Base-by-base conservation (phyloP, 2,888 invertebrate species). In the Rhaphigaster nebulosa region DNA sequence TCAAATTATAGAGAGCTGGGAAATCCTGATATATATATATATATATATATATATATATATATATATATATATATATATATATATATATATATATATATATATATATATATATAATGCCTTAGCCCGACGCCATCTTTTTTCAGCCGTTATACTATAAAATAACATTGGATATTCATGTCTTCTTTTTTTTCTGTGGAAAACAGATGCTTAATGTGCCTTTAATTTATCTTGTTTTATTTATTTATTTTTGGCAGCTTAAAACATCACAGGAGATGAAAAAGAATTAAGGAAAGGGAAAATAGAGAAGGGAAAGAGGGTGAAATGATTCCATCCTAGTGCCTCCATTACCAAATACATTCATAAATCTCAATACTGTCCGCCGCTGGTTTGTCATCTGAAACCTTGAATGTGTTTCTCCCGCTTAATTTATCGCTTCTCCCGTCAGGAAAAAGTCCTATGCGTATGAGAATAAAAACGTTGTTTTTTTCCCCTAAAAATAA, bases 261-360 rank as follows among this genome's bases (percentile, higher is more conserved):
- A 1, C 45, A 45, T 45, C 45, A 84, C 15, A 38, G 50, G n/a
- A 84, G 4, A n/a, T 45, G 45, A 84, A 84, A n/a, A 84, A 76
- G 38, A 23, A 76, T 23, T 34, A 38, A n/a, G 12, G 41, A 41
- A 80, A n/a, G 10, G 13, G 18, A n/a, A 84, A n/a, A 45, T n/a
- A 45, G 45, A 34, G 26, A 80, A 80, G 3, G 41, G 41, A 80
- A 80, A 80, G 41, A 41, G 45, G n/a, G 45, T 4, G 45, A 50
- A 84, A 84, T 84, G 84, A 84, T 84, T 84, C 84, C 84, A 50
- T 45, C 84, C 84, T 84, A 38, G 45, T 50, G 84, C 84, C 84
- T 84, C 84, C 84, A 84, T 84, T 84, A 84, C 84, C 84, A 84
- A 45, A 84, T 84, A 84, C 84, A 84, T 84, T 84, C 84, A 84